Evolutionary conservation across 2,888 invertebrate genomes (phyloP).

Genomic region (Tortricodes alternella): DNA sequence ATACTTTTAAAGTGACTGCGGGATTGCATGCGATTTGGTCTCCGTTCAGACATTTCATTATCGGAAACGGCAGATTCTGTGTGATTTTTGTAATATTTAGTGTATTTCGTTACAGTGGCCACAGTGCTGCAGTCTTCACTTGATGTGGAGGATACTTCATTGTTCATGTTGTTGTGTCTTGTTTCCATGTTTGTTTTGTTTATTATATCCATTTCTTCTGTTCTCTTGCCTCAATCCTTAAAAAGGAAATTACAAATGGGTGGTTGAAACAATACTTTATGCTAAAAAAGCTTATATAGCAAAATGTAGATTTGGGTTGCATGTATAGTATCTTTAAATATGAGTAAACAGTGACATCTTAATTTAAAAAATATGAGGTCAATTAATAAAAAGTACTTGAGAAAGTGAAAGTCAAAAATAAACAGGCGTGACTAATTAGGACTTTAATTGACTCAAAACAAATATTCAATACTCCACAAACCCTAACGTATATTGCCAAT

Average conservation of each 20-base stretch:
- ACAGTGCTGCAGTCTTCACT: conserved; percentile 51
- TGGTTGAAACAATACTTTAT: no score
- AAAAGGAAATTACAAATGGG: no score
- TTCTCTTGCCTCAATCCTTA: not conserved
- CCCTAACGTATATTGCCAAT: no score
- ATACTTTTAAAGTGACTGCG: conserved; percentile 65
- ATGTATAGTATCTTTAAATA: no score
- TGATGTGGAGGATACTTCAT: conserved; percentile 67
- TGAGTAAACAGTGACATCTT: no score
- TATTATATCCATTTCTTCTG: conserved; percentile 60
- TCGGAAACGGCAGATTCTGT: conserved; percentile 57
- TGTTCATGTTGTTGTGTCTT: conserved; percentile 56
- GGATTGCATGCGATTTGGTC: conserved; percentile 37
- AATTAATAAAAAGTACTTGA: not conserved
- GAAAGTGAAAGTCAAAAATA: conserved; percentile 1
- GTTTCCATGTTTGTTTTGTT: conserved; percentile 47
- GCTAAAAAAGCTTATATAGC: no score
- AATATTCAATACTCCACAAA: not conserved
- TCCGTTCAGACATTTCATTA: conserved; percentile 52
- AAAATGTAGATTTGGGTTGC: no score
- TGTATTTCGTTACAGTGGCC: conserved; percentile 45
- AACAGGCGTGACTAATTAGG: not conserved
- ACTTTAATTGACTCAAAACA: not conserved
- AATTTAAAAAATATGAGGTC: no score
- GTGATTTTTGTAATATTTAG: conserved; percentile 59